Conservation (phyloP, 2,888 invertebrate genomes). For the Stenchaetothrips biformis region DNA sequence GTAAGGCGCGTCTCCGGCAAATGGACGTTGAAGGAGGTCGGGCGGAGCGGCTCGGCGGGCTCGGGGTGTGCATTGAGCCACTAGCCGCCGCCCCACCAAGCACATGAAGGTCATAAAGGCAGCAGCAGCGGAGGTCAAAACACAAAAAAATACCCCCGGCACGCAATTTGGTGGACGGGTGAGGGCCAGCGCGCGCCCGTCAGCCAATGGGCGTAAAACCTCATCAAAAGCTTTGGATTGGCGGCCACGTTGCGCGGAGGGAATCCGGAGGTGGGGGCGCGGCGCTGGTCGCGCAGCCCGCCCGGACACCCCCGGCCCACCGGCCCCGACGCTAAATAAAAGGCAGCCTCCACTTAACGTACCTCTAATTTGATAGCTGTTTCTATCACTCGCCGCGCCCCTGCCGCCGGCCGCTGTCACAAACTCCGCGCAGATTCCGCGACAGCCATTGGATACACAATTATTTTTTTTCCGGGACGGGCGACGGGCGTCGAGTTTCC, state of each 20-base stretch:
- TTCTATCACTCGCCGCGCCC: neutral
- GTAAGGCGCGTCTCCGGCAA: no score
- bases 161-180: neutral
- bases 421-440: no score
- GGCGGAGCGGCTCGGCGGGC: neutral
- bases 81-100: neutral
- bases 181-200: neutral
- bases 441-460: no score
- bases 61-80: neutral
- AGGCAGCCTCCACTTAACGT: neutral
- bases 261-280: neutral
- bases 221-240: conserved; percentile 5
- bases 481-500: no score
- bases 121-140: neutral
- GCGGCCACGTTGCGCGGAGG: neutral
- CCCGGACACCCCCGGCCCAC: neutral
- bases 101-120: neutral
- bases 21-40: no score
- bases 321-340: neutral
- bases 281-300: neutral
- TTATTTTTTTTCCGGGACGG: no score
- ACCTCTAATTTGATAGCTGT: conserved; percentile 10
- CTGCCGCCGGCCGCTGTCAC: no score
- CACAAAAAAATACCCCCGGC: neutral
- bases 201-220: neutral